phyloP scores from a whole-genome alignment of 92 coral and sea anemone genomes.

The Metridium senile region DNA sequence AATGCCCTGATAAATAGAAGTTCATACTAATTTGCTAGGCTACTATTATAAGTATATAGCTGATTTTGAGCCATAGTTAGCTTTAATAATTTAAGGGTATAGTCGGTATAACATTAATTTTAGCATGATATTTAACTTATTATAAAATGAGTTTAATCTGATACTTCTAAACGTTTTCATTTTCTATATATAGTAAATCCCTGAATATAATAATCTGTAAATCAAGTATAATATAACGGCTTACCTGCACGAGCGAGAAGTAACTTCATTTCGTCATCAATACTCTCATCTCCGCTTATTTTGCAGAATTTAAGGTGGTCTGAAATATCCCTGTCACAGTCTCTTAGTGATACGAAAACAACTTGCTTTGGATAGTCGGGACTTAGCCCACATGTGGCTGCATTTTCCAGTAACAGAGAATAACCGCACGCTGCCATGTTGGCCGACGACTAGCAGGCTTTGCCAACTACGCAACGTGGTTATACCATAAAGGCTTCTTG shows the following conservation, averaged over 20 bases:
- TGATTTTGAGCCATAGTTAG: too few relatives aligned
- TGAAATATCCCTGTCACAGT: conserved; percentile 34
- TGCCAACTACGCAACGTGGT: neutral
- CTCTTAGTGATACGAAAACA: conserved; percentile 24
- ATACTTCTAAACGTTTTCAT: too few relatives aligned
- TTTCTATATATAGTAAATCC: neutral
- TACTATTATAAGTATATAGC: too few relatives aligned
- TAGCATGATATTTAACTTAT: too few relatives aligned
- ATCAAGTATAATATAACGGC: neutral
- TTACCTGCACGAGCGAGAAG: conserved; percentile 36
- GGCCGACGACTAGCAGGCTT: neutral
- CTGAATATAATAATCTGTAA: neutral
- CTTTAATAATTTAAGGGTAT: too few relatives aligned
- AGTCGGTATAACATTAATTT: too few relatives aligned
- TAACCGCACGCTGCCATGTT: conserved; percentile 1
- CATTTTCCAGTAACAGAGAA: conserved; percentile 2
- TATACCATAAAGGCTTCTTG: neutral
- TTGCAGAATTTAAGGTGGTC: conserved; percentile 27
- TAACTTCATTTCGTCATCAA: conserved; percentile 30
- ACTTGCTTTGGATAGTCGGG: conserved; percentile 36
- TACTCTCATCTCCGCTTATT: conserved; percentile 14
- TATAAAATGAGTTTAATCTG: neutral
- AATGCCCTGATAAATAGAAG: too few relatives aligned
- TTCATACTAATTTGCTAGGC: too few relatives aligned
- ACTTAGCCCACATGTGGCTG: conserved; percentile 28